Evolutionary conservation across 1,140 invertebrate species (phyloP).

Genomic region (Limonius californicus): DNA sequence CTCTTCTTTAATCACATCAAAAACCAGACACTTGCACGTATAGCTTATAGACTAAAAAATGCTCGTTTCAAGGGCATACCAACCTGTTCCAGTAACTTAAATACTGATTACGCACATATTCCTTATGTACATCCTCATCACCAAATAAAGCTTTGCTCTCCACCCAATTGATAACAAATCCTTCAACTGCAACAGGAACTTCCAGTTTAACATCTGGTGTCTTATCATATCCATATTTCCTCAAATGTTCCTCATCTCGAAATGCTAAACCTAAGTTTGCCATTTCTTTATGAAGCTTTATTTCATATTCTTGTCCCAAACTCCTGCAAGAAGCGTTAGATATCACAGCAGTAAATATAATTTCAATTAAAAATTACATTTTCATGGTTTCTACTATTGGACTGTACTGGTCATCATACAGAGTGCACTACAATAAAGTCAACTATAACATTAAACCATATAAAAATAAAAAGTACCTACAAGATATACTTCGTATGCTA

Average conservation of each 20-base stretch:
- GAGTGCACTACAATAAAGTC: constrained; percentile 53
- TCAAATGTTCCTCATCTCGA: constrained; percentile 76
- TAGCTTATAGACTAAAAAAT: no score
- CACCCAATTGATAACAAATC: constrained; percentile 89
- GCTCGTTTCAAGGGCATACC: background rate
- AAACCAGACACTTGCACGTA: no score
- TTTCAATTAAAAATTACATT: no score
- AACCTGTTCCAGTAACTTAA: constrained; percentile 88
- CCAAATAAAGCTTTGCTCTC: constrained; percentile 95
- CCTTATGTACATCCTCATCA: constrained; percentile 73
- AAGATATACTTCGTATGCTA: constrained; percentile 74
- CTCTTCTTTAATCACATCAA: no score
- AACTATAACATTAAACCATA: no score
- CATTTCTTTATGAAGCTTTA: constrained; percentile 60
- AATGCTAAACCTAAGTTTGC: constrained; percentile 62
- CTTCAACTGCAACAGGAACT: constrained; percentile 82
- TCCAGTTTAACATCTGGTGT: constrained; percentile 92
- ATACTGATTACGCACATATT: constrained; percentile 84
- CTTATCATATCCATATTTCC: constrained; percentile 85
- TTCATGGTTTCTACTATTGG: constrained; percentile 70
- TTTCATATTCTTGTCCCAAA: constrained; percentile 74
- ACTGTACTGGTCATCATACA: constrained; percentile 75
- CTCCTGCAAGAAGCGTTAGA: constrained; percentile 56
- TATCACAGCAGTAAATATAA: background rate
- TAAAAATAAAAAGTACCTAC: no score